These are phyloP conservation scores for Cyrtonyx montezumae DNA, from an alignment of 2,113 vertebrate species.

Conservation along the genomic window DNA sequence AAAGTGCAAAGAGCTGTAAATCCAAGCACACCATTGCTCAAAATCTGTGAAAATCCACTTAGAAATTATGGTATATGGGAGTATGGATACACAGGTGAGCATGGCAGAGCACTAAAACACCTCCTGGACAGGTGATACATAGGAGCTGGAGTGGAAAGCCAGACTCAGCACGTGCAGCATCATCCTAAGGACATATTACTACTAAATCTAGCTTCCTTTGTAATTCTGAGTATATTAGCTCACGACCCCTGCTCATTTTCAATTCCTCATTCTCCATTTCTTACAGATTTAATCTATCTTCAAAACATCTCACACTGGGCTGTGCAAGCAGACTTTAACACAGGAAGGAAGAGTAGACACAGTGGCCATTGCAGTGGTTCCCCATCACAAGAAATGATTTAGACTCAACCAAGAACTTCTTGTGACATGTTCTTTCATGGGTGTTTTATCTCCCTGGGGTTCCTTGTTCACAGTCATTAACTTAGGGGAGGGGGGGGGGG, in stretches of 20 bases:
- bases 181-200: not conserved
- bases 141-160: not conserved
- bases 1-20: not conserved
- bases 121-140: not conserved
- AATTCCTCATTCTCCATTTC: not conserved
- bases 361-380: fast-evolving
- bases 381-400: not conserved
- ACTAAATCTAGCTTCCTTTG: not conserved
- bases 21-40: not conserved
- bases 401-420: not conserved
- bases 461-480: not conserved
- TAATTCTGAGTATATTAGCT: not conserved
- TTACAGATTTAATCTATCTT: not conserved
- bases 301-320: not conserved
- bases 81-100: not conserved
- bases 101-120: not conserved
- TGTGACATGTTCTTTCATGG: not conserved
- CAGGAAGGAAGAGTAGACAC: not conserved
- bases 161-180: fast-evolving
- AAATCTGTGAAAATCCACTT: not conserved
- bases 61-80: not conserved
- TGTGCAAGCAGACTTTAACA: not conserved
- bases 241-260: not conserved
- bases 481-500: not conserved
- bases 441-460: not conserved